phyloP scores from a whole-genome alignment of 2,113 vertebrate genomes.

The Ceyx cyanopectus region DNA sequence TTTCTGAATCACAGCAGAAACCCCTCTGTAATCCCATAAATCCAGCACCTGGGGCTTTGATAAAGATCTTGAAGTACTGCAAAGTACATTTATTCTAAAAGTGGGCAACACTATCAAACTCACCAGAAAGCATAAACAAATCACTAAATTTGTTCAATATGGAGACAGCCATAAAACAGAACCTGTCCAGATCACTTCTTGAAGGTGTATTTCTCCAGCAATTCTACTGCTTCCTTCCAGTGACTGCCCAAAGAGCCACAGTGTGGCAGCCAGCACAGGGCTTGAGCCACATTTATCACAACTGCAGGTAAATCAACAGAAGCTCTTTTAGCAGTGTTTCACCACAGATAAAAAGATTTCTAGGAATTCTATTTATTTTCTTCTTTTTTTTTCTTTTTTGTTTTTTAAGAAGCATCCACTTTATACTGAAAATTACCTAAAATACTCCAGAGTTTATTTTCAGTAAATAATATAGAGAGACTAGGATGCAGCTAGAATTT shows the following conservation, averaged over 20 bases:
- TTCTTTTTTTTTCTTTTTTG: background rate
- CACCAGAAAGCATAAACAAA: background rate
- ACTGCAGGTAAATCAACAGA: background rate
- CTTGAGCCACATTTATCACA: background rate
- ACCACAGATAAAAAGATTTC: background rate
- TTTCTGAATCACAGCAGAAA: background rate
- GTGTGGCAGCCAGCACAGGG: background rate
- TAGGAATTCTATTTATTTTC: background rate
- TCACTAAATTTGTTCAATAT: background rate
- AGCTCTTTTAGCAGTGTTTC: background rate
- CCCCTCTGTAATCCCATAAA: background rate
- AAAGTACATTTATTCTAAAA: background rate
- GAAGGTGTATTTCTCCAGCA: background rate
- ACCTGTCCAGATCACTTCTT: background rate
- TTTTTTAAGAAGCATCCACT: background rate
- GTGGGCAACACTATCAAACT: background rate
- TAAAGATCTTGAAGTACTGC: background rate
- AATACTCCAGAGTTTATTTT: background rate
- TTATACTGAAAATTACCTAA: background rate
- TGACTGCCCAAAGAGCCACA: background rate
- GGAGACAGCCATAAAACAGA: background rate
- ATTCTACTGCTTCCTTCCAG: background rate
- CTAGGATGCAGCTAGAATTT: background rate
- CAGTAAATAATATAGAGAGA: background rate
- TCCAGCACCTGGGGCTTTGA: background rate